Percentiles rank a stretch among this genome's conserved stretches.
Conservation (phyloP, 2,888 invertebrate genomes). For the Acrobasis consociella region DNA sequence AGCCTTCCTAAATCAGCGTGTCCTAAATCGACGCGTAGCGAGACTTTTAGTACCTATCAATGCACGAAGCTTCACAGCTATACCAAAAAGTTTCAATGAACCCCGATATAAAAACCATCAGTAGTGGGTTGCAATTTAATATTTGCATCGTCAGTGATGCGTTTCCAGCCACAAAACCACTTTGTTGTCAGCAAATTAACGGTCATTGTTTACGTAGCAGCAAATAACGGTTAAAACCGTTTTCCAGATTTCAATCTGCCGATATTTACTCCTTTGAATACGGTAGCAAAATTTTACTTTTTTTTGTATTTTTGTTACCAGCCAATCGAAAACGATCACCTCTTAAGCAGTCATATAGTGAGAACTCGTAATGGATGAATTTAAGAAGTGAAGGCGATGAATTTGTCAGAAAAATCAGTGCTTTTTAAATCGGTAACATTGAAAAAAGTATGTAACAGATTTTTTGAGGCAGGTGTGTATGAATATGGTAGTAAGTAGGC, state of each 20-base stretch:
- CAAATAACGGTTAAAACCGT: constrained; percentile 13
- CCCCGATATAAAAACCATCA: neutral
- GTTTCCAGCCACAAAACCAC: constrained; percentile 24
- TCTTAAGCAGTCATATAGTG: too few species aligned
- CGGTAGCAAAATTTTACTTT: neutral
- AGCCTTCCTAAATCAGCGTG: too few species aligned
- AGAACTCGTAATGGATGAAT: too few species aligned
- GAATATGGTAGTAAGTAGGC: too few species aligned
- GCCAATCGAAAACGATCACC: too few species aligned
- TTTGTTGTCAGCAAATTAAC: constrained; percentile 25
- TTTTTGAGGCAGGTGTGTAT: too few species aligned
- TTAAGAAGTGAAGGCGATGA: too few species aligned
- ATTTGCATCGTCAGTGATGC: constrained; percentile 15
- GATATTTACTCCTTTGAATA: neutral
- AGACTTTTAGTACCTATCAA: too few species aligned
- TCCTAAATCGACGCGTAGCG: too few species aligned
- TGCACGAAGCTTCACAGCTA: neutral
- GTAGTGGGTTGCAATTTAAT: constrained; percentile 5
- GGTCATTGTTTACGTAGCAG: constrained; percentile 17
- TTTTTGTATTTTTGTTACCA: neutral
- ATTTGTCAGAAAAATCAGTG: too few species aligned
- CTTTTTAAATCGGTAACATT: too few species aligned
- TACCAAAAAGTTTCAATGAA: neutral
- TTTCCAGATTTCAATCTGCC: constrained; percentile 3
- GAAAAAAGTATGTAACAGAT: too few species aligned